Percentiles rank a stretch among this genome's conserved stretches.
These are phyloP conservation scores for Drosophila rubida DNA, from an alignment of 2,888 invertebrate species.

Conservation along the genomic window DNA sequence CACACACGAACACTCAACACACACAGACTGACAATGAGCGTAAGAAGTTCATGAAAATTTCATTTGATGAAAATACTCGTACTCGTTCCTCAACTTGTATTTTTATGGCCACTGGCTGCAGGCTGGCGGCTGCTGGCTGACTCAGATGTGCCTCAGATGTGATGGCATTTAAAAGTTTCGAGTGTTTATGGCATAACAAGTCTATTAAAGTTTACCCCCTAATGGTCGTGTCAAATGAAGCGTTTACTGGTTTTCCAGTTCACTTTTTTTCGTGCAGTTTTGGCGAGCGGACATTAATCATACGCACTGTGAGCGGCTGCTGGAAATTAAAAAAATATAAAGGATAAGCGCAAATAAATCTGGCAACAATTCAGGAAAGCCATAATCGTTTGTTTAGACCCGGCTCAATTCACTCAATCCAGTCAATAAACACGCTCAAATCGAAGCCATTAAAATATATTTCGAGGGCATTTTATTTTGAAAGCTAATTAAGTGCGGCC, in stretches of 20 bases:
- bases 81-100: constrained; percentile 21
- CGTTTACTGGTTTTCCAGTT: constrained; percentile 31
- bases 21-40: background rate
- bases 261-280: constrained; percentile 12
- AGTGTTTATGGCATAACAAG: constrained; percentile 59
- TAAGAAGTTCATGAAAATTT: constrained; percentile 58
- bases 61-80: constrained; percentile 56
- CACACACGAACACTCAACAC: background rate
- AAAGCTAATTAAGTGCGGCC: constrained; percentile 70
- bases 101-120: constrained; percentile 20
- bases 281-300: constrained; percentile 47
- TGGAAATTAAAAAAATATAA: background rate
- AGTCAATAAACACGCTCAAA: constrained; percentile 38
- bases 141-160: constrained; percentile 35
- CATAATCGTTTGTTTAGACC: constrained; percentile 51
- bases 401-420: constrained; percentile 17
- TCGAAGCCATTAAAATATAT: constrained; percentile 68
- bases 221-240: constrained; percentile 50
- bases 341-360: constrained; percentile 37
- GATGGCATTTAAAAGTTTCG: constrained; percentile 49
- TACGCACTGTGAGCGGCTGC: constrained; percentile 40
- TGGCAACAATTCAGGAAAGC: constrained; percentile 24
- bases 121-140: constrained; percentile 20
- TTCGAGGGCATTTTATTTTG: constrained; percentile 62
- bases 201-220: constrained; percentile 41